Conservation (phyloP, 2,888 invertebrate genomes). For the Allacma fusca region DNA sequence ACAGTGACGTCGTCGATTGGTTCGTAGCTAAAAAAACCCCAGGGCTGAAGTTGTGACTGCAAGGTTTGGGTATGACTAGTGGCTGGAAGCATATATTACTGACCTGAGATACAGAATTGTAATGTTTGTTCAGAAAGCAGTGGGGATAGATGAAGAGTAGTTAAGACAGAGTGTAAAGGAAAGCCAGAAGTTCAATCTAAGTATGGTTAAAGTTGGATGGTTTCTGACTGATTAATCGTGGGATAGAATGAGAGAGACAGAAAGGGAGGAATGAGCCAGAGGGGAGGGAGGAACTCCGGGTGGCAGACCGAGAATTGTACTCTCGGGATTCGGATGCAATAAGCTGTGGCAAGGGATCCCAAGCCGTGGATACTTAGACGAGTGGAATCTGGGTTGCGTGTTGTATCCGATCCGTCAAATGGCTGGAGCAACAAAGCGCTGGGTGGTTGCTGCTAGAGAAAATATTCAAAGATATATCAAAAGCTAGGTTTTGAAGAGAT, state of each 20-base stretch:
- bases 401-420: conserved; percentile 42
- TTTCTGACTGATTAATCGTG: conserved; percentile 38
- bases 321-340: conserved; percentile 38
- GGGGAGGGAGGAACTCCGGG: conserved; percentile 41
- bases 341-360: neutral
- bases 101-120: conserved; percentile 23
- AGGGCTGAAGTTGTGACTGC: neutral
- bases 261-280: conserved; percentile 34
- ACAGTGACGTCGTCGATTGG: neutral
- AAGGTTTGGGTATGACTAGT: conserved; percentile 9
- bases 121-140: neutral
- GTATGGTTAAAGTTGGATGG: conserved; percentile 7
- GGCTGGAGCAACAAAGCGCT: conserved; percentile 49
- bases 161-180: neutral
- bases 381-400: conserved; percentile 45
- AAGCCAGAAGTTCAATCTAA: neutral
- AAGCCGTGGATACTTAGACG: neutral
- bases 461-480: conserved; percentile 20
- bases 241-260: conserved; percentile 28
- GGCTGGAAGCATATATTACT: conserved; percentile 18
- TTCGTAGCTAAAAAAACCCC: neutral
- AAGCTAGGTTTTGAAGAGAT: conserved; percentile 16
- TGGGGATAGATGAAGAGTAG: neutral
- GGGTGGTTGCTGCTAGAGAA: conserved; percentile 40
- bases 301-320: conserved; percentile 27